Conservation (phyloP, 2,888 invertebrate genomes). For the Drosophila villosipedis region DNA sequence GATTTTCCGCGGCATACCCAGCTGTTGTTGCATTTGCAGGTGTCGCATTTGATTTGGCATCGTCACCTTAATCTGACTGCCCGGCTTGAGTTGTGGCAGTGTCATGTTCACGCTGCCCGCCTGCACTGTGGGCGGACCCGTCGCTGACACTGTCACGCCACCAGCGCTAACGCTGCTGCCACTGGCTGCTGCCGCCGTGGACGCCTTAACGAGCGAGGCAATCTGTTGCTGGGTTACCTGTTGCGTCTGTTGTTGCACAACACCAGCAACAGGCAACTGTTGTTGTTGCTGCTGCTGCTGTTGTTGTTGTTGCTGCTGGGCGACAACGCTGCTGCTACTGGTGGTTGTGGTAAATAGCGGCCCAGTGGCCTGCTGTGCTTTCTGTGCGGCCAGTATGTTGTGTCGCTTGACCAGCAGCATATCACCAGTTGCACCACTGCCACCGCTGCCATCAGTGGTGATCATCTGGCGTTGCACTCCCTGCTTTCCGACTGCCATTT, state of each 20-base stretch:
- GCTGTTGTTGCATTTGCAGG: conserved; percentile 87
- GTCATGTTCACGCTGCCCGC: conserved; percentile 84
- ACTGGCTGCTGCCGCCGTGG: conserved; percentile 83
- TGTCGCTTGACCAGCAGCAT: conserved; percentile 88
- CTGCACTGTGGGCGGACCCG: conserved; percentile 68
- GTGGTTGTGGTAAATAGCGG: conserved; percentile 86
- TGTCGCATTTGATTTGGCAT: conserved; percentile 89
- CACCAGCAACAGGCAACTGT: conserved; percentile 79
- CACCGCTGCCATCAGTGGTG: conserved; percentile 85
- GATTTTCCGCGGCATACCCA: conserved; percentile 87
- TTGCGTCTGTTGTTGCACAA: conserved; percentile 84
- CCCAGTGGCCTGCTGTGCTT: conserved; percentile 83
- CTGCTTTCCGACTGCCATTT: conserved; percentile 85
- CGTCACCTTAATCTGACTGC: conserved; percentile 86
- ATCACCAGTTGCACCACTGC: conserved; percentile 85
- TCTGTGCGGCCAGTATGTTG: conserved; percentile 83
- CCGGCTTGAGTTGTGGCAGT: conserved; percentile 84
- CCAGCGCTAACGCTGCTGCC: conserved; percentile 72
- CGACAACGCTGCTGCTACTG: conserved; percentile 26
- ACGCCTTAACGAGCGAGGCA: conserved; percentile 84
- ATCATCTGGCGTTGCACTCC: conserved; percentile 86
- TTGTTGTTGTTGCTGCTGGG: conserved; percentile 83
- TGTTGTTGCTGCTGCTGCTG: conserved; percentile 86
- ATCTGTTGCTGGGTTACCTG: conserved; percentile 84
- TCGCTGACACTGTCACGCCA: conserved; percentile 81